Evolutionary conservation across 2,888 invertebrate species (phyloP).

Genomic region (Acanthosepion pharaonis): DNA sequence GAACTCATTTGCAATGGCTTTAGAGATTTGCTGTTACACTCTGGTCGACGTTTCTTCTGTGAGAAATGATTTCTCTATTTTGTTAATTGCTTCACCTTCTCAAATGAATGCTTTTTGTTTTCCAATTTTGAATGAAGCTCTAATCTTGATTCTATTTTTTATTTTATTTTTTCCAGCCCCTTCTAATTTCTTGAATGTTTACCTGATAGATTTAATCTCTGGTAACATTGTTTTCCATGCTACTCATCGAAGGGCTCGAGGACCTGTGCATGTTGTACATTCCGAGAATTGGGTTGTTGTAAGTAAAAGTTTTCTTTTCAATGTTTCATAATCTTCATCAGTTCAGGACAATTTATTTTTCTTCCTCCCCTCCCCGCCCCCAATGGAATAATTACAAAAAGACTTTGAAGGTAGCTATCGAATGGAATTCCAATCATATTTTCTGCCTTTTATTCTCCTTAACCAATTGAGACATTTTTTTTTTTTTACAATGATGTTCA

Average conservation of each 20-base stretch:
- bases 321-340: neutral
- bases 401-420: too few relatives aligned
- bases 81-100: too few relatives aligned
- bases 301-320: constrained; percentile 59
- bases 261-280: constrained; percentile 90
- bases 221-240: constrained; percentile 90
- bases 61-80: neutral
- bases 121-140: neutral
- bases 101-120: neutral
- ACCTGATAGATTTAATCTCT: constrained; percentile 91
- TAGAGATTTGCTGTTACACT: too few relatives aligned
- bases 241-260: constrained; percentile 87
- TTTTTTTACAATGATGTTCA: too few relatives aligned
- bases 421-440: too few relatives aligned
- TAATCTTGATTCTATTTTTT: neutral
- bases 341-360: neutral
- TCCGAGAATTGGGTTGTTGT: constrained; percentile 95
- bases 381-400: too few relatives aligned
- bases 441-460: too few relatives aligned
- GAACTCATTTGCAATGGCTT: too few relatives aligned
- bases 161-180: constrained; percentile 49
- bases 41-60: neutral
- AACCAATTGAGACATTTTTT: too few relatives aligned
- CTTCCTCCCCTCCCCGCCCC: too few relatives aligned
- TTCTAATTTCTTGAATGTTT: constrained; percentile 81